Evolutionary conservation across 2,113 vertebrate genomes (phyloP).

Genomic region (human (Homo sapiens)): DNA sequence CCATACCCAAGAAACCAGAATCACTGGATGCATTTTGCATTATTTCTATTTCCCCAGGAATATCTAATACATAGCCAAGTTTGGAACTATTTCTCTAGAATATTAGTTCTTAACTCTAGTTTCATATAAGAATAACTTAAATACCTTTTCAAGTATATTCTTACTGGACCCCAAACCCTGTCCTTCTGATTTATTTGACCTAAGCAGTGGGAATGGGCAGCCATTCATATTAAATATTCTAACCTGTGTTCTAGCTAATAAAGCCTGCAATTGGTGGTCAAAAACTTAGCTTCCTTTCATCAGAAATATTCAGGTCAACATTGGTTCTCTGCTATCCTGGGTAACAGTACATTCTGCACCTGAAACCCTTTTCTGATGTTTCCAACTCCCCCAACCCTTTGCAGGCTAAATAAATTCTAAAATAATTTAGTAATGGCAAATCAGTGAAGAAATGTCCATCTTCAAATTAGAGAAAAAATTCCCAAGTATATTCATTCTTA

Average conservation of each 20-base stretch:
- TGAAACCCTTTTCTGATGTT: not conserved
- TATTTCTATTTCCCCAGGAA: not conserved
- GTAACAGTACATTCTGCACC: too few species aligned
- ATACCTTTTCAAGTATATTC: not conserved
- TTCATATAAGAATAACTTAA: not conserved
- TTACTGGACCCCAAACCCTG: not conserved
- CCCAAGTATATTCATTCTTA: not conserved
- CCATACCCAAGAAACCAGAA: not conserved
- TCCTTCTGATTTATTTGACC: not conserved
- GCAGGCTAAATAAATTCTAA: not conserved
- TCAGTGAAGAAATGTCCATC: not conserved
- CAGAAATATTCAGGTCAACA: not conserved
- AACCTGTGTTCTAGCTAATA: not conserved
- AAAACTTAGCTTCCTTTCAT: not conserved
- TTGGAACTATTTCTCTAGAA: not conserved
- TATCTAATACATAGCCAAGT: not conserved
- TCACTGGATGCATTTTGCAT: not conserved
- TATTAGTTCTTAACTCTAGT: not conserved
- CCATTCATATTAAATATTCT: not conserved
- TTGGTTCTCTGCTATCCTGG: not conserved
- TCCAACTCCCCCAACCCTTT: not conserved
- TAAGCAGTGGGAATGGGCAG: not conserved
- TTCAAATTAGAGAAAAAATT: not conserved
- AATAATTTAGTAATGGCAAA: not conserved
- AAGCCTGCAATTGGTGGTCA: not conserved